These are phyloP conservation scores for Atopsyche davidsoni DNA, from an alignment of 1,140 invertebrate species.

Conservation along the genomic window DNA sequence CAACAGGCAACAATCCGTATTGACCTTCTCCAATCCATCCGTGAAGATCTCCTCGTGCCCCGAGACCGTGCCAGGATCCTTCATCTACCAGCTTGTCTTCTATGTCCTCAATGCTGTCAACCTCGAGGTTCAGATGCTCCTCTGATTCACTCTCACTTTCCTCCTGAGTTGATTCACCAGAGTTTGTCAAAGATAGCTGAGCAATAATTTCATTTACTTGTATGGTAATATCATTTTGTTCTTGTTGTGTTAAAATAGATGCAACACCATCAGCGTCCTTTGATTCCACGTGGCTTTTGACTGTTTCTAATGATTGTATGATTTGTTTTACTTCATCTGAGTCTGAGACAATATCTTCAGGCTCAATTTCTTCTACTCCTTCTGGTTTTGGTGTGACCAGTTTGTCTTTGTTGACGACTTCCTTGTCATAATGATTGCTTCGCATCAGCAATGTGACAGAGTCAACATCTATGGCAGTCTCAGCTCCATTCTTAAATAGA, in stretches of 20 bases:
- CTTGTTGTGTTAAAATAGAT: conserved; percentile 26
- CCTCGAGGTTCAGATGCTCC: conserved; percentile 26
- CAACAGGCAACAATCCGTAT: conserved; percentile 33
- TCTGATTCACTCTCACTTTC: conserved; percentile 22
- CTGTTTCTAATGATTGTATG: conserved; percentile 26
- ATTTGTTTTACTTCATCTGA: conserved; percentile 25
- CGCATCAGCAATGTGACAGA: conserved; percentile 42
- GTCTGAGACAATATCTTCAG: conserved; percentile 26
- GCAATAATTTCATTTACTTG: conserved; percentile 26
- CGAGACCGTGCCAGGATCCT: conserved; percentile 37
- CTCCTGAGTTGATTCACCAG: conserved; percentile 16
- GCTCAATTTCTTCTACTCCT: conserved; percentile 21
- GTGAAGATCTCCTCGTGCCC: conserved; percentile 39
- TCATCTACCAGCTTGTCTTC: conserved; percentile 34
- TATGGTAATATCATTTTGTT: conserved; percentile 25
- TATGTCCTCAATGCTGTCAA: conserved; percentile 31
- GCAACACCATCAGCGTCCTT: conserved; percentile 20
- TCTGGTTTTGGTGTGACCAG: conserved; percentile 18
- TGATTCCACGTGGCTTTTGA: conserved; percentile 26
- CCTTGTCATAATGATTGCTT: conserved; percentile 34
- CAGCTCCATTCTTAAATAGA: conserved; percentile 39
- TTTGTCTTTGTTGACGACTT: conserved; percentile 23
- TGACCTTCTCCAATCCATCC: conserved; percentile 31
- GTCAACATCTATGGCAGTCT: conserved; percentile 40
- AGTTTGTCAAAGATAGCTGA: conserved; percentile 18